Percentiles rank a stretch among this genome's conserved stretches.
Conservation (phyloP, 2,113 vertebrate genomes). For the Nycticebus coucang region DNA sequence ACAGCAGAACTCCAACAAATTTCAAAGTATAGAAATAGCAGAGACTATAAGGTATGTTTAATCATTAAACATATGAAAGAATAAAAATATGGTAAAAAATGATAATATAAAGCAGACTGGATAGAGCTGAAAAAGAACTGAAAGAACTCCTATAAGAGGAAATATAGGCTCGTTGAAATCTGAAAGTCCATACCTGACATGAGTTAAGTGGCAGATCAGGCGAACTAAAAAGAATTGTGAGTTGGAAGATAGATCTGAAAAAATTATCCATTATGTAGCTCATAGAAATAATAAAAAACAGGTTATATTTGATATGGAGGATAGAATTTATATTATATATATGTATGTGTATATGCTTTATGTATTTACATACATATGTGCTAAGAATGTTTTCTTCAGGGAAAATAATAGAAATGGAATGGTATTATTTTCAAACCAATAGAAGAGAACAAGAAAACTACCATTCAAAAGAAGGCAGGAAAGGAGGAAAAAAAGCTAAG, state of each 20-base stretch:
- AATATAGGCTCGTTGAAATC: neutral
- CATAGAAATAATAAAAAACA: neutral
- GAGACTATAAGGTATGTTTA: neutral
- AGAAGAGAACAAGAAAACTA: neutral
- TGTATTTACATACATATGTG: neutral
- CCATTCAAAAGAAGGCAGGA: conserved; percentile 5
- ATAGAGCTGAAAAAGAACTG: neutral
- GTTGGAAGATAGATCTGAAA: neutral
- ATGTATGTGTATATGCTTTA: neutral
- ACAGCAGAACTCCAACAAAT: neutral
- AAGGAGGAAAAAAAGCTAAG: conserved; percentile 32
- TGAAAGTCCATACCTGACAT: neutral
- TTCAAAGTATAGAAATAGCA: conserved; percentile 39
- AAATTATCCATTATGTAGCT: neutral
- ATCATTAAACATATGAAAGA: conserved; percentile 29
- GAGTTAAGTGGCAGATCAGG: conserved; percentile 1
- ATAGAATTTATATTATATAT: neutral
- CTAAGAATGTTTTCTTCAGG: neutral
- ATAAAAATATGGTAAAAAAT: conserved; percentile 16
- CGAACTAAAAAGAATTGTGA: neutral
- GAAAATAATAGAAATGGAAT: conserved; percentile 12
- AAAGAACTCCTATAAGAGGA: neutral
- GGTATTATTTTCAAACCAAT: conserved; percentile 30
- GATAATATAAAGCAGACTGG: neutral
- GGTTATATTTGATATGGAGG: neutral